Base-by-base conservation (phyloP, 2,888 invertebrate genomes). In the Marronus borbonicus region DNA sequence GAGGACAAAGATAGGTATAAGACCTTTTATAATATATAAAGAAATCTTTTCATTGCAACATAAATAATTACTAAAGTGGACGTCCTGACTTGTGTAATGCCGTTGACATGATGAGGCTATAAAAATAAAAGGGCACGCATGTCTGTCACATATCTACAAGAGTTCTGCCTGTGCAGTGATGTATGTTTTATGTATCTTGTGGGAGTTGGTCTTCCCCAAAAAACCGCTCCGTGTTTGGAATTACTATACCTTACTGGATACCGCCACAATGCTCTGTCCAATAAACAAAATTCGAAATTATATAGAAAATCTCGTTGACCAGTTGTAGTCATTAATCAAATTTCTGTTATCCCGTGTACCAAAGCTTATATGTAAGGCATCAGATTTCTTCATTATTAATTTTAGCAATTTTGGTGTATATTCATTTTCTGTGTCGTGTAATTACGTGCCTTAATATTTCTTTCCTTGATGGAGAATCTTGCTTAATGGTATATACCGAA, bases 151-250 rank as follows among this genome's bases (percentile, higher is more conserved):
- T 60, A 74, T 74, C 72, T 44, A 62, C 60, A 60, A 74, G 72
- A 55, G 20, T 55, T 55, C 55, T 55, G 52, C 70, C 69, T 62
- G 77, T 28, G 20, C 72, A 39, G 72, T 70, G 70, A 77, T 77
- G 72, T 77, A 72, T 72, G 77, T 77, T 77, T 77, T 72, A 77
- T 77, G 64, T 77, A 77, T 77, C 77, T 77, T 77, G 50, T 72
- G 72, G 77, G 77, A 77, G 64, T 58, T 69, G 52, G 62, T 64
- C 31, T 31, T 31, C 77, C 77, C 77, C 60, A 28, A 39, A 39
- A 55, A 55, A 55, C 8, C 8, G 55, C 55, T 50, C 24, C 68
- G 68, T 68, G 20, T 68, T 14, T 68, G 8, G 50, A 49, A 68
- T 68, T 68, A 20, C 50, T 50, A 10, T 39, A 50, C 49, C 4